A percentile compares a stretch with the other conserved stretches of the same genome.
Conservation (phyloP, 2,888 invertebrate species). For the Archaeoteleia sp. region DNA sequence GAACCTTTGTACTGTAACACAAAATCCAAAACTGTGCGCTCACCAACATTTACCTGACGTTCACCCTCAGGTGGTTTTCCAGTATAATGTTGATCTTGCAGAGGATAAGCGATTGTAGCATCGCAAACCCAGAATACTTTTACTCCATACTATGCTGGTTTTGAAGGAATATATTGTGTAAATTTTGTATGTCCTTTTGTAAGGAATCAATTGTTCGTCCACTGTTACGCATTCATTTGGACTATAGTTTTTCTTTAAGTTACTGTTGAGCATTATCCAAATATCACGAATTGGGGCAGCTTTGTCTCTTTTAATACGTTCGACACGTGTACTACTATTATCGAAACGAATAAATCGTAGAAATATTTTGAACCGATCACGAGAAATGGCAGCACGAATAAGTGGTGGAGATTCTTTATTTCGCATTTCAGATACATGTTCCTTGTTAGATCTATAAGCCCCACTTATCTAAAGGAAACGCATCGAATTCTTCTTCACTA, state of each 20-base stretch:
- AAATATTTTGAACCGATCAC: constrained; percentile 41
- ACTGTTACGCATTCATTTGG: constrained; percentile 60
- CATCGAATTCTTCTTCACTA: constrained; percentile 43
- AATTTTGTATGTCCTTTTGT: constrained; percentile 59
- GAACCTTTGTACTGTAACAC: constrained; percentile 56
- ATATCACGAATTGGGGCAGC: constrained; percentile 58
- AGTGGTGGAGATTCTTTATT: constrained; percentile 39
- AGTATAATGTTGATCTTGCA: constrained; percentile 55
- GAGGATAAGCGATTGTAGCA: constrained; percentile 57
- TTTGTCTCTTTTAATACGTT: constrained; percentile 57
- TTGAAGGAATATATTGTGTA: constrained; percentile 60
- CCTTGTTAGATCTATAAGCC: constrained; percentile 51
- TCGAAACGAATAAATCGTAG: constrained; percentile 62
- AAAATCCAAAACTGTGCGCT: constrained; percentile 62
- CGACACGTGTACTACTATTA: constrained; percentile 56
- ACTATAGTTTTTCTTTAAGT: constrained; percentile 58
- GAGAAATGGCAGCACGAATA: constrained; percentile 45
- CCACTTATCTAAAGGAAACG: constrained; percentile 48
- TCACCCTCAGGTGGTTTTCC: constrained; percentile 49
- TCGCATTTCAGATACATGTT: constrained; percentile 53
- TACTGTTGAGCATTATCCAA: constrained; percentile 63
- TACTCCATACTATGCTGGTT: constrained; percentile 60
- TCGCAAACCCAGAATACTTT: constrained; percentile 63
- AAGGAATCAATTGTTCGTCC: constrained; percentile 62
- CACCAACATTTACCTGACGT: constrained; percentile 59